These are phyloP conservation scores for Hermaeophaga mercurialis DNA, from an alignment of 2,888 invertebrate genomes.

Conservation along the genomic window DNA sequence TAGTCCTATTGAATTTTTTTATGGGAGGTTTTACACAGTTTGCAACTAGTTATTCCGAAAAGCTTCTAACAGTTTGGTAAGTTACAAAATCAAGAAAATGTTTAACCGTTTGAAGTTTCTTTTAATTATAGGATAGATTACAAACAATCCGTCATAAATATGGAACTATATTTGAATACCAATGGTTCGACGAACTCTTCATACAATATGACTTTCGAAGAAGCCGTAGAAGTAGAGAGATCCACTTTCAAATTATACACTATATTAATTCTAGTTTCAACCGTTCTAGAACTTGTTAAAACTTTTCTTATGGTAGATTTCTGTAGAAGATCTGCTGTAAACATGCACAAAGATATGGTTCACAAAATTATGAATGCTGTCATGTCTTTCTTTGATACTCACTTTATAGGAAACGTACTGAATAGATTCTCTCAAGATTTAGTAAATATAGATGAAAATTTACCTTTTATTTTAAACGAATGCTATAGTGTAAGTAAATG, in stretches of 20 bases:
- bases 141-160: constrained; percentile 36
- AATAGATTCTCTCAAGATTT: constrained; percentile 72
- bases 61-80: constrained; percentile 46
- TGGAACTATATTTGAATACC: constrained; percentile 17
- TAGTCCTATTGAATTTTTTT: constrained; percentile 40
- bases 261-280: constrained; percentile 31
- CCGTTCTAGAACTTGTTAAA: constrained; percentile 30
- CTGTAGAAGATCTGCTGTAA: constrained; percentile 40
- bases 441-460: constrained; percentile 67
- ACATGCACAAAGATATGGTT: constrained; percentile 70
- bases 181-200: too few species aligned
- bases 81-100: constrained; percentile 16
- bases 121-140: constrained; percentile 37
- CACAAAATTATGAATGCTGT: constrained; percentile 61
- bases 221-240: constrained; percentile 24
- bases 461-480: constrained; percentile 40
- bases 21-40: constrained; percentile 44
- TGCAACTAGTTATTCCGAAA: constrained; percentile 43
- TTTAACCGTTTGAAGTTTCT: background rate
- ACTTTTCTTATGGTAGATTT: constrained; percentile 38
- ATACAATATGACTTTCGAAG: constrained; percentile 3
- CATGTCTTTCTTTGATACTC: constrained; percentile 51
- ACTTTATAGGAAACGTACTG: constrained; percentile 51
- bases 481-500: constrained; percentile 38
- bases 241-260: constrained; percentile 38